Percentiles rank a stretch among this genome's conserved stretches.
phyloP scores from a whole-genome alignment of 1,140 invertebrate species.

The Rhyacophila brunnea region DNA sequence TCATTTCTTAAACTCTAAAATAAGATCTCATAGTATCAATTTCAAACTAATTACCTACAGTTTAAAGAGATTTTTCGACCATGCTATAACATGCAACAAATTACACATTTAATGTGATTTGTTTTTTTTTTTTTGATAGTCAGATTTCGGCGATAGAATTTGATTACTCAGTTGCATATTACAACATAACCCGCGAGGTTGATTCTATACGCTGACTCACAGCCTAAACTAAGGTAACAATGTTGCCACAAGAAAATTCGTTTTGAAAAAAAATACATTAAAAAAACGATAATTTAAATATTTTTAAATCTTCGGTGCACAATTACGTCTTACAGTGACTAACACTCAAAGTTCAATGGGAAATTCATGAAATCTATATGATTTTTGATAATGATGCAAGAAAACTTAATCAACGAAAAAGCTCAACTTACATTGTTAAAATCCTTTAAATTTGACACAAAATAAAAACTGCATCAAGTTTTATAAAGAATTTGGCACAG shows the following conservation, averaged over 20 bases:
- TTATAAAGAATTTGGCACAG: not conserved
- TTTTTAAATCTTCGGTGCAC: slow-evolving; percentile 25
- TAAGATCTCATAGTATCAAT: slow-evolving; percentile 28
- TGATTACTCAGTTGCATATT: slow-evolving; percentile 23
- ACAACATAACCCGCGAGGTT: slow-evolving; percentile 23
- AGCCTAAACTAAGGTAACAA: slow-evolving; percentile 33
- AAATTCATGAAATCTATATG: not conserved
- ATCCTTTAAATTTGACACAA: not conserved
- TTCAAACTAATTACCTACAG: slow-evolving; percentile 28
- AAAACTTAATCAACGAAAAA: not conserved
- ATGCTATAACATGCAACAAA: slow-evolving; percentile 29
- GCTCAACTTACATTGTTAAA: not conserved
- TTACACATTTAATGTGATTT: slow-evolving; percentile 18
- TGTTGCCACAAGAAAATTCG: slow-evolving; percentile 13
- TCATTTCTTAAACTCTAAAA: slow-evolving; percentile 29
- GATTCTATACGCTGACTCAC: slow-evolving; percentile 27
- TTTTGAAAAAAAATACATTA: not conserved
- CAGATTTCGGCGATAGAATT: slow-evolving; percentile 1
- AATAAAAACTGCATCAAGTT: not conserved
- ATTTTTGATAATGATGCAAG: not conserved
- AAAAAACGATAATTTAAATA: slow-evolving; percentile 8
- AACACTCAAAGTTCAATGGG: slow-evolving; percentile 16
- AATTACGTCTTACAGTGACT: slow-evolving; percentile 26
- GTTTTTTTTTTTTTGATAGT: slow-evolving; percentile 13
- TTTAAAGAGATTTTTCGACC: slow-evolving; percentile 29